Percentiles rank a stretch among this genome's conserved stretches.
Evolutionary conservation across 2,113 vertebrate genomes (phyloP).

Genomic region (Dicerorhinus sumatrensis): DNA sequence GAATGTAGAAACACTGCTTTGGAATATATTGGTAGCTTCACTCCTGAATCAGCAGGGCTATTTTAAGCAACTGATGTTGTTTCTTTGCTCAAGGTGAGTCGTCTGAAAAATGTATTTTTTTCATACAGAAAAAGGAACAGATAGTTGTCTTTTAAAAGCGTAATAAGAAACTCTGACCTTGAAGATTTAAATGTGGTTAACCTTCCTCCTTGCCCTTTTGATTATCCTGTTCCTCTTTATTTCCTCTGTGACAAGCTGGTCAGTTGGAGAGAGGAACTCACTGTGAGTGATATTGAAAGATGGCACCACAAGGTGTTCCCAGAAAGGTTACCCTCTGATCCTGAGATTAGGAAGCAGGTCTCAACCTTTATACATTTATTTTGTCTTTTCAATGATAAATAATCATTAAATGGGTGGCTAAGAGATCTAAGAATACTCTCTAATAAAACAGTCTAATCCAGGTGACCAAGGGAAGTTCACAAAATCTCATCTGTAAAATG

Average conservation of each 20-base stretch:
- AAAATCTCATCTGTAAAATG: not conserved
- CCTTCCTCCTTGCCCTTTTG: slow-evolving; percentile 4
- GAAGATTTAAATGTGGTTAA: not conserved
- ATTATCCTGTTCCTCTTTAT: not conserved
- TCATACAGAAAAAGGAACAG: not conserved
- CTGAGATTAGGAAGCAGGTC: not conserved
- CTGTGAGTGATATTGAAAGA: not conserved
- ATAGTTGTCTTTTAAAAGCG: slow-evolving; percentile 11
- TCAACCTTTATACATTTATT: not conserved
- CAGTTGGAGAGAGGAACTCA: not conserved
- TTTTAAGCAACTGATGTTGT: not conserved
- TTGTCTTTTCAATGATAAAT: not conserved
- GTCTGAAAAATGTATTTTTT: not conserved
- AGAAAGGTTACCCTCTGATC: too few relatives aligned
- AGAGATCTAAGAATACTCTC: not conserved
- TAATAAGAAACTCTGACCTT: not conserved
- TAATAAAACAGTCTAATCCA: slow-evolving; percentile 32
- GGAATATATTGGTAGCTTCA: not conserved
- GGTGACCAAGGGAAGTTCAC: not conserved
- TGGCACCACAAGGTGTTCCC: not conserved
- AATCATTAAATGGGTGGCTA: not conserved
- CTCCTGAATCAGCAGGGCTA: not conserved
- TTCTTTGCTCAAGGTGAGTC: not conserved
- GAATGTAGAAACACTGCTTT: not conserved
- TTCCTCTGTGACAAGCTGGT: not conserved